Base-by-base conservation (phyloP, 2,888 invertebrate species). In the Cantharis rustica region DNA sequence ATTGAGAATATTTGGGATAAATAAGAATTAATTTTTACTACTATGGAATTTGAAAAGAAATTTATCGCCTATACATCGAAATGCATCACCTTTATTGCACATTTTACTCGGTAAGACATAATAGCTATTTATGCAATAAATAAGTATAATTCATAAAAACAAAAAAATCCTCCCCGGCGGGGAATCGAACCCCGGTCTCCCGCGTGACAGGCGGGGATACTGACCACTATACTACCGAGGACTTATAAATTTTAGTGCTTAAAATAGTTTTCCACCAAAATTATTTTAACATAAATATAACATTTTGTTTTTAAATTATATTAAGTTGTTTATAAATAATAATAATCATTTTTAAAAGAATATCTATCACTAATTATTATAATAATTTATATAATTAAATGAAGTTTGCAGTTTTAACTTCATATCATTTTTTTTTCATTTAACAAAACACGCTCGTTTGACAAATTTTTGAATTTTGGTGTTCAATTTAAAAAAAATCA, bases 171-270 rank as follows among this genome's bases (percentile, higher is more conserved):
- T 47, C 47, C 17, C 66, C 66, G 66, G 66, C 66, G 66, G 66
- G 66, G 66, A 66, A 66, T 66, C 66, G 66, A 66, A 66, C 66
- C 66, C 66, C 66, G 66, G 66, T 66, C 66, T 66, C 66, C 66
- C 66, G 66, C 66, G 66, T 66, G 66, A 66, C 66, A 66, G 66
- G 66, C 66, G 66, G 66, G 66, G 66, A 66, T 66, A 66, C 66
- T 66, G 13, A 66, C 66, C 66, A 66, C 66, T 66, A 66, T 66
- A 66, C 66, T 66, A 66, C 66, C 63, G 68, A 62, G 69, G 23
- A 73, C 64, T 70, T 47, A 47, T n/a, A 23, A 0, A 9, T 23
- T 23, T 9, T 1, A 23, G 23, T 1, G 9, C 9, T 23, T 23
- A 23, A 7, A 23, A 23, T 23, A 23, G 9, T 9, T 23, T 23